A percentile compares a stretch with the other conserved stretches of the same genome.
phyloP scores from a whole-genome alignment of 2,113 vertebrate genomes.

The Cyprinodon tularosa region DNA sequence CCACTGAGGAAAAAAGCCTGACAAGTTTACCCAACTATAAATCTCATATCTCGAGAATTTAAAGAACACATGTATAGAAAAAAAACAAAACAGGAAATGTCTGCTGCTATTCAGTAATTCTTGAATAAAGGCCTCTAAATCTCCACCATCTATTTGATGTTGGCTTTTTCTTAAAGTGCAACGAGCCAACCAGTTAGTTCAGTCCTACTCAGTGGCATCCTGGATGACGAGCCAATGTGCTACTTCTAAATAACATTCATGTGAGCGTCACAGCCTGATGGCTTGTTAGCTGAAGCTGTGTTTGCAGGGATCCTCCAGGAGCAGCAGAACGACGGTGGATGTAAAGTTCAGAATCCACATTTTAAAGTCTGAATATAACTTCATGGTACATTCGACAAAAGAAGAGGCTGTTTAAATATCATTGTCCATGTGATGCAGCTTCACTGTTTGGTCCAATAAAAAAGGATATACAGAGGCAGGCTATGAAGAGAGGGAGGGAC shows the following conservation, averaged over 20 bases:
- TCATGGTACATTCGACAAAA: conserved; percentile 61
- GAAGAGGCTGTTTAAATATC: conserved; percentile 42
- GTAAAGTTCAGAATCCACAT: conserved; percentile 22
- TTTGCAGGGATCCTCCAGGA: conserved; percentile 43
- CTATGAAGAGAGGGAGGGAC: conserved; percentile 42
- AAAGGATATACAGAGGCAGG: conserved; percentile 27
- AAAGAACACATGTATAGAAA: conserved; percentile 32
- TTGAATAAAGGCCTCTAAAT: conserved; percentile 83
- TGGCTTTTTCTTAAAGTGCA: conserved; percentile 95
- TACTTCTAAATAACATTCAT: conserved; percentile 72
- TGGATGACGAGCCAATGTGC: conserved; percentile 59
- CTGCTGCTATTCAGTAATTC: conserved; percentile 68
- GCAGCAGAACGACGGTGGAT: conserved; percentile 37
- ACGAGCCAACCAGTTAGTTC: conserved; percentile 73
- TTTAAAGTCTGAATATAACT: conserved; percentile 45
- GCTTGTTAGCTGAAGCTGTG: conserved; percentile 29
- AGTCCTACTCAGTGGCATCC: conserved; percentile 62
- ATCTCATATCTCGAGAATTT: conserved; percentile 30
- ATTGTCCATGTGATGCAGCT: conserved; percentile 34
- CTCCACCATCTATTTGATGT: conserved; percentile 88
- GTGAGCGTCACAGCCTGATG: conserved; percentile 57
- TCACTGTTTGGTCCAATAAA: conserved; percentile 60
- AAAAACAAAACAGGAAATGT: conserved; percentile 54
- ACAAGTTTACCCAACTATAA: conserved; percentile 46
- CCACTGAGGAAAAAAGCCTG: conserved; percentile 61